phyloP scores from a whole-genome alignment of 2,113 vertebrate genomes.

The Gobius niger region DNA sequence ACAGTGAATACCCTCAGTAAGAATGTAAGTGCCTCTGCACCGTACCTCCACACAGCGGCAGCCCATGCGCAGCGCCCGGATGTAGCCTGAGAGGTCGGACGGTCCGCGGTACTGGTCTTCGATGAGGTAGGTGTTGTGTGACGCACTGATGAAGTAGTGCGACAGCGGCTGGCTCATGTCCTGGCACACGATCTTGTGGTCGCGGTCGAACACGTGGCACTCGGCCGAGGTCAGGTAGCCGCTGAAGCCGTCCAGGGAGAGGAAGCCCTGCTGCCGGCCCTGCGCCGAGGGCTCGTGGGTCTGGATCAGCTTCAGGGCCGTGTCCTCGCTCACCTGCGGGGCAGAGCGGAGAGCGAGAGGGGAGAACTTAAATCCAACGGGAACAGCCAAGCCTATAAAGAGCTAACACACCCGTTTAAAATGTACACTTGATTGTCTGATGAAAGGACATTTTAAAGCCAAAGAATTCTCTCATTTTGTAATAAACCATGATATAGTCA shows the following conservation, averaged over 20 bases:
- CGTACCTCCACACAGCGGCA: constrained; percentile 85
- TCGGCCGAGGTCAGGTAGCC: constrained; percentile 92
- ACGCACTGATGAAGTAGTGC: constrained; percentile 94
- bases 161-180: constrained; percentile 93
- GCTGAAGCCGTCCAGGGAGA: constrained; percentile 92
- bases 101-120: constrained; percentile 93
- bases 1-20: no score
- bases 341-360: background rate
- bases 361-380: no score
- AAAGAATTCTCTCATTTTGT: no score
- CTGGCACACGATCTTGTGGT: constrained; percentile 88
- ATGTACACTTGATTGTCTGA: no score
- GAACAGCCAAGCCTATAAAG: no score
- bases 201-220: constrained; percentile 89
- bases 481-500: no score
- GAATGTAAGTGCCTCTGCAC: no score
- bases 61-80: constrained; percentile 92
- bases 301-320: constrained; percentile 88
- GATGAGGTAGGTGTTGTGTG: constrained; percentile 95
- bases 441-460: no score
- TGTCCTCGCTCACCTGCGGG: constrained; percentile 84
- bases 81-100: constrained; percentile 91
- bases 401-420: no score
- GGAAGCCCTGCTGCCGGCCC: constrained; percentile 85
- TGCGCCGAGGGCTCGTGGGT: constrained; percentile 88